phyloP scores from a whole-genome alignment of 1,140 invertebrate species.

The Ctenoplectra terminalis region DNA sequence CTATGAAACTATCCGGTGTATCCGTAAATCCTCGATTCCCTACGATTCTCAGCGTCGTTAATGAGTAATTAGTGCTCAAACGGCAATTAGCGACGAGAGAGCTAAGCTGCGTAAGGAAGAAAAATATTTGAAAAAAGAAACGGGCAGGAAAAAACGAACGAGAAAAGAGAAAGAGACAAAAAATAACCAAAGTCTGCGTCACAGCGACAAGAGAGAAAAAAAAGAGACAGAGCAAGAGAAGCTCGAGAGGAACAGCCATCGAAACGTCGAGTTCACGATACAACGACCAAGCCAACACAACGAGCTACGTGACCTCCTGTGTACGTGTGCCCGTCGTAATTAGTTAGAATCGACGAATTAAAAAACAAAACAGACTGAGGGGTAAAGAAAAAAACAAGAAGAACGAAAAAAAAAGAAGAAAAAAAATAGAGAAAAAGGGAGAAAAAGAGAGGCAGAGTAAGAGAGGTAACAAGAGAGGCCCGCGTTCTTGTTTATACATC shows the following conservation, averaged over 20 bases:
- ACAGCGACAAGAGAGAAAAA: background rate
- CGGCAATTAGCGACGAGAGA: constrained; percentile 32
- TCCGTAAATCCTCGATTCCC: constrained; percentile 35
- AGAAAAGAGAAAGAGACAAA: background rate
- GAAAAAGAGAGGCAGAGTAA: background rate
- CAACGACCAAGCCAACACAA: background rate
- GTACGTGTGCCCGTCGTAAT: constrained; percentile 35
- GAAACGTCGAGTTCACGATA: constrained; percentile 23
- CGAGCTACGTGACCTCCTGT: background rate
- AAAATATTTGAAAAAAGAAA: constrained; percentile 24
- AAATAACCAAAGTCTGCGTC: background rate
- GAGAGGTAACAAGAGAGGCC: background rate
- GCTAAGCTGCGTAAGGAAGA: background rate
- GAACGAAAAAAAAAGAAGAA: background rate
- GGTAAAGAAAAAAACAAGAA: background rate
- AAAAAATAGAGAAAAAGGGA: background rate
- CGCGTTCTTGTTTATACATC: constrained; percentile 53
- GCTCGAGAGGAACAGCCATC: constrained; percentile 1
- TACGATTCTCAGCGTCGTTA: constrained; percentile 41
- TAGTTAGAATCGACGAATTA: constrained; percentile 43
- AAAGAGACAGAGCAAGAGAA: background rate
- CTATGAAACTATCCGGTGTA: constrained; percentile 34
- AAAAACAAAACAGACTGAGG: background rate
- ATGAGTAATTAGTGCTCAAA: constrained; percentile 50
- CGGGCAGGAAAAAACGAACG: background rate